Evolutionary conservation across 1,140 invertebrate species (phyloP).

Genomic region (Lasioglossum baleicum): DNA sequence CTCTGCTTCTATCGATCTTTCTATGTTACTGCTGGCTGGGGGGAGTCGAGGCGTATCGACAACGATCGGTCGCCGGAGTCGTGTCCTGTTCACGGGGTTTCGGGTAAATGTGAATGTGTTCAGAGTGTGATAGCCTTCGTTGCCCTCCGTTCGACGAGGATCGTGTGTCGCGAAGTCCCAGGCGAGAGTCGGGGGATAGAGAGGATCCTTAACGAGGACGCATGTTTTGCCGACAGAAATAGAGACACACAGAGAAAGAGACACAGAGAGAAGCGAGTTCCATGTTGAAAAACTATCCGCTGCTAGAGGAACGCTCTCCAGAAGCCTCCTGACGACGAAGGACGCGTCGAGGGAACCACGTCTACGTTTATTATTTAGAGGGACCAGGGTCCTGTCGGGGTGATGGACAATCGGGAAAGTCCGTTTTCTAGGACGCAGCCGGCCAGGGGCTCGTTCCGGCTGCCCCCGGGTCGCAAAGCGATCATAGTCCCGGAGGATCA

Average conservation of each 20-base stretch:
- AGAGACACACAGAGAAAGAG: slow-evolving; percentile 1
- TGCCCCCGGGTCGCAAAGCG: slow-evolving; percentile 19
- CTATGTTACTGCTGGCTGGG: slow-evolving; percentile 12
- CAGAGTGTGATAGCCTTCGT: background rate
- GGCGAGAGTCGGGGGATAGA: background rate
- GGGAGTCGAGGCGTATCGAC: background rate
- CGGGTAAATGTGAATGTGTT: slow-evolving; percentile 37
- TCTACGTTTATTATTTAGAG: background rate
- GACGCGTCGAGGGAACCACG: no score
- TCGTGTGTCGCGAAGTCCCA: slow-evolving; percentile 7
- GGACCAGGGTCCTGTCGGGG: background rate
- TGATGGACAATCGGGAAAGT: slow-evolving; percentile 57
- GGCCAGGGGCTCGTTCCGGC: slow-evolving; percentile 44
- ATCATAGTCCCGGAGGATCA: background rate
- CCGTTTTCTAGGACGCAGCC: slow-evolving; percentile 45
- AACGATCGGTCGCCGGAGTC: slow-evolving; percentile 10
- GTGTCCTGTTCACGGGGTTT: slow-evolving; percentile 34
- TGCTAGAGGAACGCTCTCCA: background rate
- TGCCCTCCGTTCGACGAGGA: slow-evolving; percentile 30
- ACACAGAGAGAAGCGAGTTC: slow-evolving; percentile 3
- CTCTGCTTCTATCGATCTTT: slow-evolving; percentile 45
- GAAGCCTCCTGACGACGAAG: background rate
- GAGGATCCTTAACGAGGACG: slow-evolving; percentile 36
- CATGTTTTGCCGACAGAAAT: slow-evolving; percentile 58
- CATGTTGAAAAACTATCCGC: slow-evolving; percentile 34